Evolutionary conservation across 2,888 invertebrate species (phyloP).

Genomic region (Ramazzottius varieornatus): DNA sequence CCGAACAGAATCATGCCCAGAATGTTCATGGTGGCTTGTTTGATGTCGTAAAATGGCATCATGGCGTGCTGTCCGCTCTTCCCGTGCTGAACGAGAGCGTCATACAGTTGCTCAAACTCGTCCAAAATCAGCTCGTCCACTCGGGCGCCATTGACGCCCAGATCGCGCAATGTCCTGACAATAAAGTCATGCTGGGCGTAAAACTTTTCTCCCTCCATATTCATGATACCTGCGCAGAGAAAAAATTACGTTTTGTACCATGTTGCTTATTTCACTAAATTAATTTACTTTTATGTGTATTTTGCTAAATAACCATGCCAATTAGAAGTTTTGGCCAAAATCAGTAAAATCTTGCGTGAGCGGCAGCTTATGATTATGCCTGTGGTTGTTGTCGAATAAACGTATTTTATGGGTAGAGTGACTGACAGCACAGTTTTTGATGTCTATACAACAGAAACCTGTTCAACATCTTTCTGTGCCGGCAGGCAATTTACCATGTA

Average conservation of each 20-base stretch:
- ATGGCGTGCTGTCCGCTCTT: neutral
- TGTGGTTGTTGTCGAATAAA: too few species aligned
- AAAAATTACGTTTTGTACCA: neutral
- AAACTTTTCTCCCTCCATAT: neutral
- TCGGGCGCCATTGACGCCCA: neutral
- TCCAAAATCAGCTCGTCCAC: neutral
- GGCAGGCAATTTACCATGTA: neutral
- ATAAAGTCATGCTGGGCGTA: neutral
- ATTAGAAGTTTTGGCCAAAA: neutral
- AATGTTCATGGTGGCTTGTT: neutral
- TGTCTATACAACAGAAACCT: neutral
- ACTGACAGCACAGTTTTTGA: too few species aligned
- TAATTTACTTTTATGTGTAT: neutral
- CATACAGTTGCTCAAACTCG: neutral
- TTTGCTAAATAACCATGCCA: neutral
- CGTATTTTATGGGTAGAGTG: too few species aligned
- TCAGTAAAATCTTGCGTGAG: too few species aligned
- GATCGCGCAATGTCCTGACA: neutral
- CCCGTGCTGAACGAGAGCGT: neutral
- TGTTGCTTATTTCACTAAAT: neutral
- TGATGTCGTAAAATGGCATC: neutral
- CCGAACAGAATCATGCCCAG: neutral
- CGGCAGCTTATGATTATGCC: too few species aligned
- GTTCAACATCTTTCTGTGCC: neutral
- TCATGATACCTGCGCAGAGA: neutral